phyloP scores from a whole-genome alignment of 2,888 invertebrate genomes.

The Stenolophus ochropezus region DNA sequence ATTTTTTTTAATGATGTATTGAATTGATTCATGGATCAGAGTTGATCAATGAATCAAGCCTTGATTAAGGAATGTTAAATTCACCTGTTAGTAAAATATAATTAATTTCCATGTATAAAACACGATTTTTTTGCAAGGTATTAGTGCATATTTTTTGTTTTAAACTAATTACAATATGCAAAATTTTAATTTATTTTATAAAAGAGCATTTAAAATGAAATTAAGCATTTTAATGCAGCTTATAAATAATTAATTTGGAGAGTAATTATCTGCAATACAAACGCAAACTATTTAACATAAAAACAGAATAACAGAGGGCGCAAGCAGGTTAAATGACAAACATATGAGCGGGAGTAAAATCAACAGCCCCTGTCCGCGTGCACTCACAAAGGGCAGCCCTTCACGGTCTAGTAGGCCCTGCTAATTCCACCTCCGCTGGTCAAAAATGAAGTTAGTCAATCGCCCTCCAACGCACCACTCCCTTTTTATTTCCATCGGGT shows the following conservation, averaged over 20 bases:
- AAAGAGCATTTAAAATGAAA: neutral
- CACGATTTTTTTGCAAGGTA: neutral
- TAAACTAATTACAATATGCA: neutral
- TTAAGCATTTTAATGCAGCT: neutral
- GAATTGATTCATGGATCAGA: no score
- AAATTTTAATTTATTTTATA: constrained; percentile 12
- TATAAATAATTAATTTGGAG: constrained; percentile 19
- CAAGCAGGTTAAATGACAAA: constrained; percentile 20
- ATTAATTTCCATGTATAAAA: neutral
- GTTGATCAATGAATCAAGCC: no score
- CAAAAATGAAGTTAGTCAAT: constrained; percentile 45
- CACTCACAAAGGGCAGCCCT: constrained; percentile 33
- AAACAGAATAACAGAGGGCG: constrained; percentile 1
- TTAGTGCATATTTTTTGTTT: neutral
- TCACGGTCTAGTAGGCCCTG: constrained; percentile 23
- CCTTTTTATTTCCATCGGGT: constrained; percentile 45
- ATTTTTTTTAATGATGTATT: no score
- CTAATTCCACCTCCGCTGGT: constrained; percentile 38
- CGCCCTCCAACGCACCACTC: neutral
- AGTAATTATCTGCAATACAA: constrained; percentile 20
- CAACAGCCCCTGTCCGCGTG: neutral
- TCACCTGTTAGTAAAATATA: neutral
- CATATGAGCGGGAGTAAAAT: constrained; percentile 10
- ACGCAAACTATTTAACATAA: constrained; percentile 7
- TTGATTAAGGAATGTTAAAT: no score